Base-by-base conservation (phyloP, 35 echinoderm and acorn worm genomes). In the Heliocidaris erythrogramma region DNA sequence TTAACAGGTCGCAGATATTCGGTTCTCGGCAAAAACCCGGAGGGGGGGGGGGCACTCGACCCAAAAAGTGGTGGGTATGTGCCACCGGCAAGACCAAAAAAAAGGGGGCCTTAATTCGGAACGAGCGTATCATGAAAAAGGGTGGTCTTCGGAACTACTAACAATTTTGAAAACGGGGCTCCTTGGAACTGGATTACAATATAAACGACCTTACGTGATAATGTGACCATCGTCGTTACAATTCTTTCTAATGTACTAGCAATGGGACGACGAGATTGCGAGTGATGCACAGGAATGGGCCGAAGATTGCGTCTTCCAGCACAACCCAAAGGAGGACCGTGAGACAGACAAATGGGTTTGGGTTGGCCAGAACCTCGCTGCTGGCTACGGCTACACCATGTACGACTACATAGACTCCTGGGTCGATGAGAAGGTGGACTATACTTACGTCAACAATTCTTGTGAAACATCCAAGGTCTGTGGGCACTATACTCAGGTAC, bases 401-500 rank as follows among this genome's bases (percentile, higher is more conserved):
- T 17, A 29, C 85, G 21, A 18, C 85, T 86, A 86, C 85, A 86
- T 86, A 13, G 85, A 86, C 21, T 17, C 21, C 12, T 86, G 85
- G 85, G 21, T 17, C 85, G 85, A 86, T 32, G 85, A 86, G 85
- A 32, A 30, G 85, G 21, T 2, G n/a, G 13, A 86, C 85, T 86
- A 86, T 32, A 13, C 12, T 32, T 21, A 30, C 9, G 85, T 1
- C 8, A 86, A 9, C 85, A 13, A 86, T 32, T 18, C 2, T 30
- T 86, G 85, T 32, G 31, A 29, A 9, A 29, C 13, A 5, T 12
- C 12, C 13, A 21, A 12, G 12, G 85, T 86, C 9, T 86, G 85
- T n/a, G 85, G 85, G 8, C 85, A 86, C 21, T 86, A 86, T 86
- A 86, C 85, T 8, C 85, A 86, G 85, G 85, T 86, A 86, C 7